Conservation (phyloP, 2,797 vertebrate species). For the Danio kyathit region DNA sequence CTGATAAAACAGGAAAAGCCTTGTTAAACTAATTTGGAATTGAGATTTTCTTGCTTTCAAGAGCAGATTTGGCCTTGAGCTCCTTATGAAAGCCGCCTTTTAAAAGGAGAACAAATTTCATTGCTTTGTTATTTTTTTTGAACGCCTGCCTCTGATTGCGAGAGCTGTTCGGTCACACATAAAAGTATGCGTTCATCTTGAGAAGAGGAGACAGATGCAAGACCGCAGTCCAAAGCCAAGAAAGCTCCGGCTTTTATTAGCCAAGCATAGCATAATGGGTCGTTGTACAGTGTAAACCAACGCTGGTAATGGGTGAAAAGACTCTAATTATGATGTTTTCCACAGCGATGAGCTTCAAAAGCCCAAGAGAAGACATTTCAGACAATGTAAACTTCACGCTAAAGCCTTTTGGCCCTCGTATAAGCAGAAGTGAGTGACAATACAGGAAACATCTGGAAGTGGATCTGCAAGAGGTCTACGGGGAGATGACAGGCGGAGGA, state of each 20-base stretch:
- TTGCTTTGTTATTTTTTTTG: constrained; percentile 48
- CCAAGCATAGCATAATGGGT: constrained; percentile 19
- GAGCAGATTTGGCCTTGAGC: constrained; percentile 57
- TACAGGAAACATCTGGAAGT: constrained; percentile 66
- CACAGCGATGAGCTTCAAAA: constrained; percentile 49
- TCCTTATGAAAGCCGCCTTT: constrained; percentile 48
- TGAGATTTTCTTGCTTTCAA: constrained; percentile 58
- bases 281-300: constrained; percentile 45
- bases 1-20: constrained; percentile 64
- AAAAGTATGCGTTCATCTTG: constrained; percentile 54
- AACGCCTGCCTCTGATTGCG: constrained; percentile 55
- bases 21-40: constrained; percentile 63
- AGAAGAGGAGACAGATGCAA: constrained; percentile 56
- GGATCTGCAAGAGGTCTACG: constrained; percentile 51
- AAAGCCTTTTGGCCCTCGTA: constrained; percentile 36
- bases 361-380: constrained; percentile 38
- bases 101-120: constrained; percentile 58
- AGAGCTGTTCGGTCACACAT: constrained; percentile 49
- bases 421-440: constrained; percentile 46
- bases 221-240: constrained; percentile 48
- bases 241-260: constrained; percentile 44
- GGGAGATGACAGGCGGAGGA: constrained; percentile 50
- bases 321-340: constrained; percentile 49
- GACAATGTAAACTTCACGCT: constrained; percentile 43
- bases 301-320: constrained; percentile 44